Evolutionary conservation across 2,113 vertebrate genomes (phyloP).

Genomic region (Ibidorhyncha struthersii): DNA sequence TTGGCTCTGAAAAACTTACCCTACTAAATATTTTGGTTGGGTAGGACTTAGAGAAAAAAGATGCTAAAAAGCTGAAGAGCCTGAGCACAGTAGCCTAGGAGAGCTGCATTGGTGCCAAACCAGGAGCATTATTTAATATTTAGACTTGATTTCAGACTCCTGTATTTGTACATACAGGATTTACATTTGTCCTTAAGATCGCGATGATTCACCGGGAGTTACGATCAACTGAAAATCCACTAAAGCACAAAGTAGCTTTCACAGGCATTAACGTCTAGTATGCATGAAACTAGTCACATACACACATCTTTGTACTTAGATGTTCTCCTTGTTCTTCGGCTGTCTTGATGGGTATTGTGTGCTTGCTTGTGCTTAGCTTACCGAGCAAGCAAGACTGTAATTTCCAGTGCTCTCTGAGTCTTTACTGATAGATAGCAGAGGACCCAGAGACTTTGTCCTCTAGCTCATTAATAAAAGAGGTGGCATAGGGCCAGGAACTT

Average conservation of each 20-base stretch:
- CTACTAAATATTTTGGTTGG: not conserved
- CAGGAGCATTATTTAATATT: not conserved
- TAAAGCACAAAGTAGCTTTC: not conserved
- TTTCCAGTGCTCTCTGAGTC: not conserved
- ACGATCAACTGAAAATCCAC: not conserved
- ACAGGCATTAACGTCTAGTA: not conserved
- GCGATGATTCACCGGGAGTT: not conserved
- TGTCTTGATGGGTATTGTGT: not conserved
- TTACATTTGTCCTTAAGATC: not conserved
- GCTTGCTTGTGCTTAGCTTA: not conserved
- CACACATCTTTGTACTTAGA: accelerated
- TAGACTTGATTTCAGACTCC: not conserved
- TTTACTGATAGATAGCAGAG: not conserved
- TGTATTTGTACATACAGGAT: not conserved
- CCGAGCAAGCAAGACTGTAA: accelerated
- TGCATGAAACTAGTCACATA: not conserved
- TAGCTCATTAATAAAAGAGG: not conserved
- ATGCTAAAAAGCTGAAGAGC: not conserved
- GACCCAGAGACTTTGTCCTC: not conserved
- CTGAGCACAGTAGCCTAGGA: not conserved
- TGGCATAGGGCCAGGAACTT: not conserved
- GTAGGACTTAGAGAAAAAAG: not conserved
- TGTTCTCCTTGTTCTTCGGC: accelerated
- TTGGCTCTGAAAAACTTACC: not conserved
- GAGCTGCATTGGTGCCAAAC: not conserved